Evolutionary conservation across 64 coral and sea anemone genomes (phyloP).

Genomic region (Orbicella faveolata): DNA sequence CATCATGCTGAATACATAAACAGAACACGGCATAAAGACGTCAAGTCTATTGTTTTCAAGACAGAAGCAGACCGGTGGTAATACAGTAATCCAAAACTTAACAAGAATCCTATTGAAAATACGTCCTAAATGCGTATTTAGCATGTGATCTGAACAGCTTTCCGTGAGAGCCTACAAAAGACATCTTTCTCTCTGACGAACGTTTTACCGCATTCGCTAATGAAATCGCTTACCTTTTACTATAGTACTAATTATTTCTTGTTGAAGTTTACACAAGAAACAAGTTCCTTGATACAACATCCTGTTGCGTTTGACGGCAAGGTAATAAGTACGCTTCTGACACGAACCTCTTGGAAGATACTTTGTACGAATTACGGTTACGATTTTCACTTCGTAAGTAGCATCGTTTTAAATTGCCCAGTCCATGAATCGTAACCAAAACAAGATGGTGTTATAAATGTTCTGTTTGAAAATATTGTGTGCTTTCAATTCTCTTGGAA

Average conservation of each 20-base stretch:
- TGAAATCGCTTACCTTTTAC: not conserved
- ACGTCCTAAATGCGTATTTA: not conserved
- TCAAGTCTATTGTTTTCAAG: not conserved
- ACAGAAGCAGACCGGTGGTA: not conserved
- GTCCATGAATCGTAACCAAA: not conserved
- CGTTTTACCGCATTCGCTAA: not conserved
- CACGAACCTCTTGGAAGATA: not conserved
- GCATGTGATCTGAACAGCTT: not conserved
- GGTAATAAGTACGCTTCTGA: not conserved
- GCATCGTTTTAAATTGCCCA: not conserved
- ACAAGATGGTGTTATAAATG: not conserved
- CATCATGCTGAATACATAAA: not conserved
- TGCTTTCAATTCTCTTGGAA: not conserved
- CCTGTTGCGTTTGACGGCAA: not conserved
- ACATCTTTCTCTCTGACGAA: not conserved
- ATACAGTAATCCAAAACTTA: not conserved
- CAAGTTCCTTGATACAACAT: not conserved
- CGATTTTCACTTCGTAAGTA: not conserved
- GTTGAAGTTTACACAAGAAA: slow-evolving; percentile 26
- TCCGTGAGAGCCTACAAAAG: not conserved
- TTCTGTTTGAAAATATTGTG: not conserved
- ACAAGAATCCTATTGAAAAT: not conserved
- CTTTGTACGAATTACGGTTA: not conserved
- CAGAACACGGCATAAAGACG: not conserved
- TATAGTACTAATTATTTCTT: not conserved